phyloP scores from a whole-genome alignment of 1,140 invertebrate genomes.

The Drosophila nannoptera region DNA sequence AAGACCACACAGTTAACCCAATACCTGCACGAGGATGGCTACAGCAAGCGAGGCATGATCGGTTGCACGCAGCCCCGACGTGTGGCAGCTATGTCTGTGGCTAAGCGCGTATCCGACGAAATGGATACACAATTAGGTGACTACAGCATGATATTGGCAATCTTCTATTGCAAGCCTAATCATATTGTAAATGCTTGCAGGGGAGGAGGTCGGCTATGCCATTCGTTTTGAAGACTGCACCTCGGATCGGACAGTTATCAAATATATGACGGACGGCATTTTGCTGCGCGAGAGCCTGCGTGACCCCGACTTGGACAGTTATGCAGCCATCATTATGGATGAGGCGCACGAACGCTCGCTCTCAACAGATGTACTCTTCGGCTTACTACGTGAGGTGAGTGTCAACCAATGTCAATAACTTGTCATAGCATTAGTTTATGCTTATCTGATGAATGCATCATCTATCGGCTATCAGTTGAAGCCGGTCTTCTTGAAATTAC shows the following conservation, averaged over 20 bases:
- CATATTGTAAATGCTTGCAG: slow-evolving; percentile 62
- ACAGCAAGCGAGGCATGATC: slow-evolving; percentile 94
- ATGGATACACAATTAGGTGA: slow-evolving; percentile 92
- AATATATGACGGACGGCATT: slow-evolving; percentile 99
- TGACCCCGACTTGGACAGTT: slow-evolving; percentile 96
- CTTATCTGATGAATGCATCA: no score
- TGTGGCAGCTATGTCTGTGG: slow-evolving; percentile 99
- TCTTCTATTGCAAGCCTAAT: not conserved
- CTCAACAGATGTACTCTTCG: slow-evolving; percentile 99
- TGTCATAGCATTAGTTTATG: no score
- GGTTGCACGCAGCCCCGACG: slow-evolving; percentile 96
- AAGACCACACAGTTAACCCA: slow-evolving; percentile 98
- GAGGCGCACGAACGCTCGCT: slow-evolving; percentile 99
- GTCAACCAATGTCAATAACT: not conserved
- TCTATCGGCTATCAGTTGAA: no score
- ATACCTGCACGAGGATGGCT: slow-evolving; percentile 98
- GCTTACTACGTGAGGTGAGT: slow-evolving; percentile 94
- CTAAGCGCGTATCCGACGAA: slow-evolving; percentile 99
- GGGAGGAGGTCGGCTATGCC: slow-evolving; percentile 97
- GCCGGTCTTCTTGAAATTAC: no score
- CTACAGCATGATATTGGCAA: not conserved
- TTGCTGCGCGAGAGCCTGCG: slow-evolving; percentile 95
- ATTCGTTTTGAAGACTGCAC: slow-evolving; percentile 99
- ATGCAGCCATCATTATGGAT: slow-evolving; percentile 99
- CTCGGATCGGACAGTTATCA: slow-evolving; percentile 96